Conservation (phyloP, 1,140 invertebrate species). For the Drosophila nigromelanica region DNA sequence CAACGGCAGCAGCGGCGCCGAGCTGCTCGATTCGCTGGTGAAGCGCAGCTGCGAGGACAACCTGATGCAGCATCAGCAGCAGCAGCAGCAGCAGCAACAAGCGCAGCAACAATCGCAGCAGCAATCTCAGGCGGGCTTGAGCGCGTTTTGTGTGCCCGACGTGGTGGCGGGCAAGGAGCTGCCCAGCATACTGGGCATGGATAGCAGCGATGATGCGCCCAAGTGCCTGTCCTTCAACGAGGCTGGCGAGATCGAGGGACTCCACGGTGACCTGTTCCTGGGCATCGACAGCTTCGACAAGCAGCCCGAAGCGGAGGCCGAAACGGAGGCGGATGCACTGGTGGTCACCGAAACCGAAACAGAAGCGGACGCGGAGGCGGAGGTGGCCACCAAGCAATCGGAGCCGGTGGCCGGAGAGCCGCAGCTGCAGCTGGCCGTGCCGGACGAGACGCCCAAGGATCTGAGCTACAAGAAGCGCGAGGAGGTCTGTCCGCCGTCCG, state of each 20-base stretch:
- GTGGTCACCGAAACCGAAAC: not conserved
- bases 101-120: constrained; percentile 34
- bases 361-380: not conserved
- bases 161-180: constrained; percentile 83
- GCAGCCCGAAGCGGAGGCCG: constrained; percentile 47
- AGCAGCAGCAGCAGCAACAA: constrained; percentile 31
- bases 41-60: constrained; percentile 87
- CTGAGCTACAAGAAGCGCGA: constrained; percentile 85
- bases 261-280: constrained; percentile 78
- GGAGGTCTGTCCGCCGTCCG: constrained; percentile 78
- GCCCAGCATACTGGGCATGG: constrained; percentile 73
- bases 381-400: constrained; percentile 4
- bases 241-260: constrained; percentile 81
- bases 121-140: constrained; percentile 24
- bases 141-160: constrained; percentile 84
- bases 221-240: constrained; percentile 83
- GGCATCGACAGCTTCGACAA: constrained; percentile 75
- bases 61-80: constrained; percentile 62
- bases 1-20: constrained; percentile 84
- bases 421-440: not conserved
- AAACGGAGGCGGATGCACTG: not conserved
- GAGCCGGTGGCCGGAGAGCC: constrained; percentile 24
- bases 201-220: constrained; percentile 84
- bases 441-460: constrained; percentile 86
- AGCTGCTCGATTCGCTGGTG: constrained; percentile 86